Evolutionary conservation across 2,797 vertebrate genomes (phyloP), one percentile per base, ranked within the genome.

Genomic region (Artibeus jamaicensis): DNA sequence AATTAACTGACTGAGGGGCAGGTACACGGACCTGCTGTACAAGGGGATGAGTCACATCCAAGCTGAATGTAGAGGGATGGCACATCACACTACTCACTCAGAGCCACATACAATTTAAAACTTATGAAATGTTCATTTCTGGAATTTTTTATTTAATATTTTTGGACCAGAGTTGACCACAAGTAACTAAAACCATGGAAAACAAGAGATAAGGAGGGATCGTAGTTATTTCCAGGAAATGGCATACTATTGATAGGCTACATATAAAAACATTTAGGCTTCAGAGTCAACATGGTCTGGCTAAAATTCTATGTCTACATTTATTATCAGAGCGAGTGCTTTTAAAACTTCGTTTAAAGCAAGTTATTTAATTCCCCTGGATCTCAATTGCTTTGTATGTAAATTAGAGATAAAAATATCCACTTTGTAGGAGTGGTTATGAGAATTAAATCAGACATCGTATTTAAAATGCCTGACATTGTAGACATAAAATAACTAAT

Each of bases 341-440:
- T 88, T 68, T 91, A 2, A 22, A 95, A 92, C 81, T 24, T 86
- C 15, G 53, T 34, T 91, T 84, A 78, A 91, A 79, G 24, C 10
- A 86, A 93, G n/a, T 48, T 90, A 68, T 82, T 97, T 86, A 65
- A 82, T 67, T 44, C 89, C 26, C 2, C 46, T 62, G 71, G 65
- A 46, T 16, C 16, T 96, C 50, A 71, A 22, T n/a, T 21, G 57
- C 12, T 70, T 89, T 83, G 21, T 81, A 59, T 76, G 32, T 92
- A 96, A 91, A 96, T 85, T 21, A 84, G 16, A 19, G 14, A 82
- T 95, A 67, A 94, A 97, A 85, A 88, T 83, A 92, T 62, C 3
- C 91, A 73, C 8, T 70, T 81, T 68, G 59, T 90, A 93, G 29
- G 44, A 68, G 10, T 44, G 44, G 39, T 71, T 86, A 79, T 57